Evolutionary conservation across 1,140 invertebrate species (phyloP).

Genomic region (Diabrotica virgifera): DNA sequence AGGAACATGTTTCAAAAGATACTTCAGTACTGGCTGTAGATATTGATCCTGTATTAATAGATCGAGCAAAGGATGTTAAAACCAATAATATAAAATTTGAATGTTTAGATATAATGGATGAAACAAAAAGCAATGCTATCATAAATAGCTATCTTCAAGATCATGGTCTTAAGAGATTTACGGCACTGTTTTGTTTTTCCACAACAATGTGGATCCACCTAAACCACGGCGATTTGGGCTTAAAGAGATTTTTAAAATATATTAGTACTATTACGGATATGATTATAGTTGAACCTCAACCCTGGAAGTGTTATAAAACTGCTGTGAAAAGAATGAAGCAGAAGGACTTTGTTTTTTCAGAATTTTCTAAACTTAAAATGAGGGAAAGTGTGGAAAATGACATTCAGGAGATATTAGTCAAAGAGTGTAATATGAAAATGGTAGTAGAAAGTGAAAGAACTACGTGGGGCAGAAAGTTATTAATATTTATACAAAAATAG

Average conservation of each 20-base stretch:
- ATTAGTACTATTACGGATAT: conserved; percentile 55
- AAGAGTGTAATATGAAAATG: conserved; percentile 53
- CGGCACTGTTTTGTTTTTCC: conserved; percentile 74
- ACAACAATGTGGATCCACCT: conserved; percentile 87
- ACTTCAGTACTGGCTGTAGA: conserved; percentile 68
- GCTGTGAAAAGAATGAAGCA: conserved; percentile 68
- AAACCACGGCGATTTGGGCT: conserved; percentile 71
- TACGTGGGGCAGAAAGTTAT: conserved; percentile 66
- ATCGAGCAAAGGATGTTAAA: conserved; percentile 58
- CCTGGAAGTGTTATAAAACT: conserved; percentile 76
- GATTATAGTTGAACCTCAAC: conserved; percentile 75
- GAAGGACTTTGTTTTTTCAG: conserved; percentile 58
- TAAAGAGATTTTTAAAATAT: conserved; percentile 58
- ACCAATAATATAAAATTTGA: conserved; percentile 54
- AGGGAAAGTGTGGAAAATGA: conserved; percentile 57
- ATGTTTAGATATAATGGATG: conserved; percentile 61
- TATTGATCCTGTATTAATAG: conserved; percentile 67
- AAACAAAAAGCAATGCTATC: conserved; percentile 41
- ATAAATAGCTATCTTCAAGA: conserved; percentile 51
- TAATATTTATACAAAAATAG: conserved; percentile 49
- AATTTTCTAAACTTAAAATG: conserved; percentile 57
- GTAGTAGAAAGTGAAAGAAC: conserved; percentile 57
- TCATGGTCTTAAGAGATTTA: conserved; percentile 56
- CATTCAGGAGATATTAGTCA: conserved; percentile 59
- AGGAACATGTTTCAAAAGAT: conserved; percentile 44